Conservation (phyloP, 2,113 vertebrate species). For the Mormyrus lacerda region DNA sequence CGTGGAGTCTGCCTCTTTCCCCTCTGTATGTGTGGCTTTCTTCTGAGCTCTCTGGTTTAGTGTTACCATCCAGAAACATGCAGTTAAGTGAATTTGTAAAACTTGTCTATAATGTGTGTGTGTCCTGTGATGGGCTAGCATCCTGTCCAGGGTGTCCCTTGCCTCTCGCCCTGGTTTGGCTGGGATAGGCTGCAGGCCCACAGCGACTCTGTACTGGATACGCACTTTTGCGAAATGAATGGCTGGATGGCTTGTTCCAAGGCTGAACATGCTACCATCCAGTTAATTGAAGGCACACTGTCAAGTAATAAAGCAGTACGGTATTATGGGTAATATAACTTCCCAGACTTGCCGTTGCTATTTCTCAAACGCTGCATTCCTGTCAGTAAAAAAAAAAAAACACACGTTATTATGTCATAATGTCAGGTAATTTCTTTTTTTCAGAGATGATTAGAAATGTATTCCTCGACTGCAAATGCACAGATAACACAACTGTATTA, state of each 20-base stretch:
- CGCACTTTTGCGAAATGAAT: neutral
- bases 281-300: slow-evolving; percentile 1
- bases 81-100: neutral
- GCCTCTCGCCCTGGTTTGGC: neutral
- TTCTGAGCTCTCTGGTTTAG: neutral
- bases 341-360: neutral
- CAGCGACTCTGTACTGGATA: neutral
- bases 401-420: neutral
- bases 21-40: neutral
- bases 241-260: neutral
- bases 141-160: neutral
- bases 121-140: neutral
- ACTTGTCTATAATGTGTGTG: neutral
- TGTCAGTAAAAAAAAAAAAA: neutral
- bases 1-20: neutral
- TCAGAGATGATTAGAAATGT: slow-evolving; percentile 4
- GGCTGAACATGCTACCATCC: neutral
- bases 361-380: neutral
- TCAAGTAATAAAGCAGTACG: neutral
- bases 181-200: neutral
- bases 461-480: neutral
- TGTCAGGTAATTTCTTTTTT: neutral
- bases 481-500: neutral
- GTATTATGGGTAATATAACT: neutral
- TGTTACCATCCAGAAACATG: neutral